Base-by-base conservation (phyloP, 2,113 vertebrate species). In the Taurulus bubalis region DNA sequence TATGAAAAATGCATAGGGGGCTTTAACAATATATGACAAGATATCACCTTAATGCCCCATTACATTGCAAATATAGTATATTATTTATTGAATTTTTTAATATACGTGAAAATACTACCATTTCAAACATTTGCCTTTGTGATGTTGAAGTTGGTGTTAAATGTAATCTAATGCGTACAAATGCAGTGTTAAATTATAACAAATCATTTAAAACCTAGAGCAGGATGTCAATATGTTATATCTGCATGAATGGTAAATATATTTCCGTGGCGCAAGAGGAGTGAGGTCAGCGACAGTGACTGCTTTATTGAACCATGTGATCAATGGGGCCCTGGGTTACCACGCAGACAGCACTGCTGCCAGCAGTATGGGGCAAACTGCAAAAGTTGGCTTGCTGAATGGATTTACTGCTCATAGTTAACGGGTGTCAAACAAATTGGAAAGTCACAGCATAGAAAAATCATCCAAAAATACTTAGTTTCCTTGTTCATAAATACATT, bases 261-360 rank as follows among this genome's bases (percentile, higher is more conserved):
- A 80, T 90, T 90, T 92, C 71, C 62, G 0, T 71, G 76, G 71
- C 66, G 64, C 15, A 32, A 45, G 30, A 66, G 49, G 28, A 20
- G 49, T 42, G 60, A 56, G 85, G 85, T 85, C 79, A 59, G 47
- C 58, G 49, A 73, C 77, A 79, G 63, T n/a, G 77, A 86, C 59
- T 86, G 79, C 59, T 45, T 82, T 89, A 93, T 88, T 84, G 91
- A 93, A 69, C 87, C 53, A 28, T 82, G 73, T 79, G 79, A 91
- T 93, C 87, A 55, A 92, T 93, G 71, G 32, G 64, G 34, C 30
- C 34, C 59, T 59, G 71, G 80, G 81, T 91, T 75, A 85, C 59
- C 15, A 71, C 63, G 34, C 80, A 87, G 80, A 77, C 81, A 71
- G 77, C 5, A 28, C 34, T 79, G 76, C 71, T 72, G 28, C 59